A percentile compares a stretch with the other conserved stretches of the same genome.
phyloP scores from a whole-genome alignment of 1,140 invertebrate species.

The Daktulosphaira vitifoliae region DNA sequence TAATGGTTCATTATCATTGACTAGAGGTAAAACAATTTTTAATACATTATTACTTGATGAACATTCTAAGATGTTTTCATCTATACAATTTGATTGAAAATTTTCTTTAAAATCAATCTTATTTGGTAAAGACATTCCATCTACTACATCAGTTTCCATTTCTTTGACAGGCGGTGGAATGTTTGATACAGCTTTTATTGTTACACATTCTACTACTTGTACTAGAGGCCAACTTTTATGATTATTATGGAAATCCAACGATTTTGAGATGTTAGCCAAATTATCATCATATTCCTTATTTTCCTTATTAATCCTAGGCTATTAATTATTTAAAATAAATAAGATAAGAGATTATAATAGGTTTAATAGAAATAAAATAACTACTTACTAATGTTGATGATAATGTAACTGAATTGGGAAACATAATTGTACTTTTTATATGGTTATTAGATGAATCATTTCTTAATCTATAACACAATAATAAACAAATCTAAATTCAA shows the following conservation, averaged over 20 bases:
- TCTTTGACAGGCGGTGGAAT: neutral
- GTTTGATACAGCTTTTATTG: neutral
- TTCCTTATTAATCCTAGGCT: constrained; percentile 19
- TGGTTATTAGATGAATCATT: neutral
- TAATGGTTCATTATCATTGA: constrained; percentile 20
- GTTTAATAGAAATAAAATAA: neutral
- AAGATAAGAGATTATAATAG: neutral
- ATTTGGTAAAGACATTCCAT: neutral
- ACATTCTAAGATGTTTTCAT: neutral
- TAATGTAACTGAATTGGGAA: constrained; percentile 10
- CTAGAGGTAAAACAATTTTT: constrained; percentile 30
- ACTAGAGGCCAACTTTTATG: constrained; percentile 22
- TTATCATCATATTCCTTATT: neutral
- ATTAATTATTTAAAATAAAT: neutral
- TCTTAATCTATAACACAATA: neutral
- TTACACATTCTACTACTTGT: constrained; percentile 22
- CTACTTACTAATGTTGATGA: constrained; percentile 27
- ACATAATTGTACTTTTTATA: neutral
- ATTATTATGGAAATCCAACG: constrained; percentile 1
- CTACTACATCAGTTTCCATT: neutral
- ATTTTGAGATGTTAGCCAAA: neutral
- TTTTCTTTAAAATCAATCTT: neutral
- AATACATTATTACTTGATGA: constrained; percentile 15
- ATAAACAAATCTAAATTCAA: neutral
- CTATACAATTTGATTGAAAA: neutral